Conservation (phyloP, 1,140 invertebrate genomes). For the Thalassaphorura encarpata region DNA sequence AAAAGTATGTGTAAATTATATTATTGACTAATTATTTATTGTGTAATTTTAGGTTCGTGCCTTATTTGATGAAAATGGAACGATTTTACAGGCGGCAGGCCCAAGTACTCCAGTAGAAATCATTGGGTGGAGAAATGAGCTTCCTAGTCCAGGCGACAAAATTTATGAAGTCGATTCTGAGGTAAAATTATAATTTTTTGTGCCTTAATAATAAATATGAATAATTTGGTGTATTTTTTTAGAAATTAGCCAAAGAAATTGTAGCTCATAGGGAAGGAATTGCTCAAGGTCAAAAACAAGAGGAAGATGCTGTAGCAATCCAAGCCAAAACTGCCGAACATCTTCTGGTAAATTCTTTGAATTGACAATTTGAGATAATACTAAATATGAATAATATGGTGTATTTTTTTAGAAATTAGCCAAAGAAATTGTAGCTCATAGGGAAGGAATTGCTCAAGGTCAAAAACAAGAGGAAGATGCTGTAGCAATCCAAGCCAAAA, state of each 20-base stretch:
- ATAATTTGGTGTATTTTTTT: slow-evolving; percentile 9
- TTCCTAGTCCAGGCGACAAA: slow-evolving; percentile 77
- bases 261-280: slow-evolving; percentile 51
- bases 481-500: slow-evolving; percentile 53
- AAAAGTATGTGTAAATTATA: background rate
- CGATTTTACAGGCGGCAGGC: slow-evolving; percentile 52
- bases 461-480: slow-evolving; percentile 53
- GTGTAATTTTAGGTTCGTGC: slow-evolving; percentile 47
- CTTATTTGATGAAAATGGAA: slow-evolving; percentile 72
- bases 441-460: slow-evolving; percentile 46
- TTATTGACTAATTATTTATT: background rate
- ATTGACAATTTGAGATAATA: too few relatives aligned
- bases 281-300: slow-evolving; percentile 49
- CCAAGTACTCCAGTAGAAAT: slow-evolving; percentile 79
- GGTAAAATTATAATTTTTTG: slow-evolving; percentile 37
- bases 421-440: slow-evolving; percentile 53
- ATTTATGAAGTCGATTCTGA: slow-evolving; percentile 73
- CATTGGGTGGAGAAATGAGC: slow-evolving; percentile 73
- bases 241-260: slow-evolving; percentile 60
- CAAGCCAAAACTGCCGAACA: slow-evolving; percentile 57
- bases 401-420: slow-evolving; percentile 50
- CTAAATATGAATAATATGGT: too few relatives aligned
- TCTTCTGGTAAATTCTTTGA: slow-evolving; percentile 39
- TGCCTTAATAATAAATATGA: background rate
- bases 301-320: slow-evolving; percentile 52